These are phyloP conservation scores for Danio albolineatus DNA, from an alignment of 2,797 vertebrate species.

Conservation along the genomic window DNA sequence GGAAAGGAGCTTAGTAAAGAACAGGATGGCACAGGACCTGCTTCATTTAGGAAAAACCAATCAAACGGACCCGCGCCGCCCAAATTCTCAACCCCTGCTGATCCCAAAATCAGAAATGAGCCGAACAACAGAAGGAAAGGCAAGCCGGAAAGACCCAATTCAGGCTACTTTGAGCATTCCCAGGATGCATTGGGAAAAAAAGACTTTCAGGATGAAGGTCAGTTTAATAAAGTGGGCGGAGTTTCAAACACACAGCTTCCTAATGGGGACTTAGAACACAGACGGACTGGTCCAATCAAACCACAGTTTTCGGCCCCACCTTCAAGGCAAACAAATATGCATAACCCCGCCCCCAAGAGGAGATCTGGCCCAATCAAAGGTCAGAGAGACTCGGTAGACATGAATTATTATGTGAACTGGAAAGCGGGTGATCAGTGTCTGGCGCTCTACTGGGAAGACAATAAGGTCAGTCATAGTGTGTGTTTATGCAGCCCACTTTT, in stretches of 20 bases:
- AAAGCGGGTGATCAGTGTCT: slow-evolving; percentile 95
- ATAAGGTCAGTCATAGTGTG: slow-evolving; percentile 84
- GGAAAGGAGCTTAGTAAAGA: slow-evolving; percentile 72
- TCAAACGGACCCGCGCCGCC: slow-evolving; percentile 75
- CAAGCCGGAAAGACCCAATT: slow-evolving; percentile 84
- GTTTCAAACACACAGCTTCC: slow-evolving; percentile 77
- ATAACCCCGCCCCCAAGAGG: slow-evolving; percentile 86
- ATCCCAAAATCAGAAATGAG: slow-evolving; percentile 82
- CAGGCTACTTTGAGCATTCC: slow-evolving; percentile 82
- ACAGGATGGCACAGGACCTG: slow-evolving; percentile 62
- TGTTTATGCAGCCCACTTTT: no score
- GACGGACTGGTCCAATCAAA: slow-evolving; percentile 93
- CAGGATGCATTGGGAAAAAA: slow-evolving; percentile 81
- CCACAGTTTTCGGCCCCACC: slow-evolving; percentile 72
- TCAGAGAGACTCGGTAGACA: slow-evolving; percentile 74
- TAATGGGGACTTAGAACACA: slow-evolving; percentile 89
- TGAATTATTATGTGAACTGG: slow-evolving; percentile 76
- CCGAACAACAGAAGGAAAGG: slow-evolving; percentile 85
- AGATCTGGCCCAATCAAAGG: slow-evolving; percentile 88
- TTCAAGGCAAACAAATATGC: slow-evolving; percentile 79
- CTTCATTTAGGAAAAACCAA: slow-evolving; percentile 76
- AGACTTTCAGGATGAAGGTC: slow-evolving; percentile 74
- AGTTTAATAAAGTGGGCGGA: slow-evolving; percentile 59
- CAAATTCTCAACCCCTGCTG: slow-evolving; percentile 72
- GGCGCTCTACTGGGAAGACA: slow-evolving; percentile 98